Evolutionary conservation across 2,888 invertebrate genomes (phyloP), one percentile per base, ranked within the genome.

Genomic region (Meiosimyza platycephala): DNA sequence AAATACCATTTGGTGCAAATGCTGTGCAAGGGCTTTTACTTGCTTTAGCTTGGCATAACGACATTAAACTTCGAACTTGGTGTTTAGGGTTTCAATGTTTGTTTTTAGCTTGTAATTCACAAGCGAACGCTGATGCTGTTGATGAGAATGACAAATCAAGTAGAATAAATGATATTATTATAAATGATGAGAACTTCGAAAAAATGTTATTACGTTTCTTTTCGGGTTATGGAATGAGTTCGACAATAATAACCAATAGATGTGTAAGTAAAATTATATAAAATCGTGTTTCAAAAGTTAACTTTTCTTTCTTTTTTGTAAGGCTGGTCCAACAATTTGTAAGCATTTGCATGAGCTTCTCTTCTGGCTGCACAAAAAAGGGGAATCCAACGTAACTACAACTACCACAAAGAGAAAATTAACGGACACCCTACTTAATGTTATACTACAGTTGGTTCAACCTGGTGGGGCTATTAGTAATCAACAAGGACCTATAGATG

Each of bases 241-340:
- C 86, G 6, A 82, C 86, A 4, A 84, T 85, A 6, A 83, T 85
- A 6, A 84, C 85, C 11, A 87, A 86, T 78, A 82, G 87, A 64
- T 87, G 86, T 80, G 87, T 87, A 84, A 79, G 83, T 80, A 60
- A 16, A 48, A 50, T 67, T 16, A 16, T 40, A 40, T n/a, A 4
- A 63, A 63, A n/a, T 16, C 6, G 5, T 63, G 33, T 22, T 15
- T 3, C 28, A 22, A 22, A 68, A 55, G 15, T 16, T 33, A n/a
- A 13, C 5, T 15, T 28, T 52, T 22, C 51, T n/a, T 54, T 6
- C n/a, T 15, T 51, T 63, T 70, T 13, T 33, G 1, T 4, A 40
- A 93, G 93, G 93, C 93, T 79, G 94, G 94, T 9, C 94, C 94
- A 16, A 92, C 93, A 75, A 90, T 93, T 78, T 93, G 93, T 85